Percentiles rank a stretch among this genome's conserved stretches.
Evolutionary conservation across 2,888 invertebrate genomes (phyloP).

Genomic region (Noctua pronuba): DNA sequence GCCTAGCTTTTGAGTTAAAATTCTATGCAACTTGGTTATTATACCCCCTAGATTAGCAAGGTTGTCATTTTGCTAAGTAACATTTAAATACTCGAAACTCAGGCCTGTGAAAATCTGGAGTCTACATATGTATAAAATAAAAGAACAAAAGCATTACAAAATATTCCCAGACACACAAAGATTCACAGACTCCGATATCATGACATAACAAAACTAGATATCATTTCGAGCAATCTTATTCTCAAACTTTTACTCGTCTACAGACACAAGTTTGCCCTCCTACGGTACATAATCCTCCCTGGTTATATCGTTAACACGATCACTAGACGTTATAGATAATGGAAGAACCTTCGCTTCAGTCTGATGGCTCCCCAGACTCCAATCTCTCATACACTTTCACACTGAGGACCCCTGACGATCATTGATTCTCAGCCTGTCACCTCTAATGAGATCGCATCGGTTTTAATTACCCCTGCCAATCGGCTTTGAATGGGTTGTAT

Average conservation of each 20-base stretch:
- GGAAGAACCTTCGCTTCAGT: conserved; percentile 29
- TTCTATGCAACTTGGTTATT: not conserved
- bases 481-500: not conserved
- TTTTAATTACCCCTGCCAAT: conserved; percentile 35
- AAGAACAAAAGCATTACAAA: conserved; percentile 2
- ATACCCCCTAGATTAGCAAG: not conserved
- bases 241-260: conserved; percentile 39
- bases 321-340: conserved; percentile 41
- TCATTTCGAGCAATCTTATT: conserved; percentile 32
- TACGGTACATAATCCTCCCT: conserved; percentile 19
- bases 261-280: conserved; percentile 26
- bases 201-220: conserved; percentile 54
- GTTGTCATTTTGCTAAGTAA: not conserved
- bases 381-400: conserved; percentile 41
- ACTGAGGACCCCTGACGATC: conserved; percentile 41
- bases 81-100: not conserved
- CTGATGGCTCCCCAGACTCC: conserved; percentile 39
- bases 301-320: conserved; percentile 46
- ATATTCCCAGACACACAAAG: conserved; percentile 17
- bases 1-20: not conserved
- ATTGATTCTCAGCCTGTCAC: conserved; percentile 55
- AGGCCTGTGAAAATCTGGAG: not conserved
- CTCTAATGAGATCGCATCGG: conserved; percentile 43
- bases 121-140: not conserved
- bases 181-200: conserved; percentile 20